A percentile compares a stretch with the other conserved stretches of the same genome.
Conservation (phyloP, 2,113 vertebrate species). For the Orycteropus afer region DNA sequence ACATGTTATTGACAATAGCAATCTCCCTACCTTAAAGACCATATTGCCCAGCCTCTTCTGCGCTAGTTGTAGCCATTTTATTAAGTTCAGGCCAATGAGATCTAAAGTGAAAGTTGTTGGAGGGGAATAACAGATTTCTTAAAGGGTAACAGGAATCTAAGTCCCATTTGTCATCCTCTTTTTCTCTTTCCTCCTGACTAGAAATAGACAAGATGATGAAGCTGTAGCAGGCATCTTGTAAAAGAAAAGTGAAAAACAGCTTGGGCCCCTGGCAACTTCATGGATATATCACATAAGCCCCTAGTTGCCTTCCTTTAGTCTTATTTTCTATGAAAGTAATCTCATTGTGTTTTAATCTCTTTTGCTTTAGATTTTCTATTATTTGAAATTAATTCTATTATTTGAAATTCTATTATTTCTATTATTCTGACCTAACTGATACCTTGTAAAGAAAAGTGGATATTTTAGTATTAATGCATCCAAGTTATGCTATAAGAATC, state of each 20-base stretch:
- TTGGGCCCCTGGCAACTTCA: not conserved
- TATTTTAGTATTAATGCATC: accelerated
- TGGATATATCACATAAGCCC: not conserved
- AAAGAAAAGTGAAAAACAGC: not conserved
- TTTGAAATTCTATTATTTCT: too few relatives aligned
- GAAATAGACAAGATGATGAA: not conserved
- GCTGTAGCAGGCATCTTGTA: not conserved
- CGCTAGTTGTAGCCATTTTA: too few relatives aligned
- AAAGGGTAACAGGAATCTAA: not conserved
- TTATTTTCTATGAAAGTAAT: accelerated
- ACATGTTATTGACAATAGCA: not conserved
- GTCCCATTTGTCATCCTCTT: too few relatives aligned
- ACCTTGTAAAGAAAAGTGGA: not conserved
- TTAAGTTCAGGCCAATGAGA: not conserved
- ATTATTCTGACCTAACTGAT: accelerated
- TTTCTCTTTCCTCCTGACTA: not conserved
- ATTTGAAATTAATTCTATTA: not conserved
- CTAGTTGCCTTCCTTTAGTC: not conserved
- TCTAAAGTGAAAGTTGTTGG: not conserved
- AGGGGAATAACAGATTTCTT: not conserved
- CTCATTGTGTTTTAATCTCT: not conserved
- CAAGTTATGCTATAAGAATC: not conserved
- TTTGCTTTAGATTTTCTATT: not conserved
- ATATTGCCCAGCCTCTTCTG: too few relatives aligned
- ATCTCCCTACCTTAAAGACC: too few relatives aligned